Conservation (phyloP, 2,888 invertebrate species). For the Cistogaster globosa region DNA sequence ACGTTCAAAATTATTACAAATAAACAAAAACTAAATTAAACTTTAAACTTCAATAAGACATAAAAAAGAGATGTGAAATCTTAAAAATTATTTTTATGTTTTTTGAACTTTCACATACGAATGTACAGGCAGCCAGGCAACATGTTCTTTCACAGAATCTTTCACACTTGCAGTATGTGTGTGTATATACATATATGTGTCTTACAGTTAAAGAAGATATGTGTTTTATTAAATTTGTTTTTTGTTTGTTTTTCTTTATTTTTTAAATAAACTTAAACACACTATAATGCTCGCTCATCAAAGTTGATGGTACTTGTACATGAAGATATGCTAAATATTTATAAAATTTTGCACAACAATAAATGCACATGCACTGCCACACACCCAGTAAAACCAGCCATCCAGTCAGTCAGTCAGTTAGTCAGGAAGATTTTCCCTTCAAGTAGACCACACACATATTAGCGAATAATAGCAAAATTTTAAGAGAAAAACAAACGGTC, state of each 20-base stretch:
- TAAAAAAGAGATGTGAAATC: constrained; percentile 12
- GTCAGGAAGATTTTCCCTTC: constrained; percentile 56
- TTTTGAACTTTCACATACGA: constrained; percentile 2
- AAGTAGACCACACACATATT: constrained; percentile 61
- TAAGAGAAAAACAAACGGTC: background rate
- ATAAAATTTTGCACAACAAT: constrained; percentile 12
- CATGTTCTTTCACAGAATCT: constrained; percentile 8
- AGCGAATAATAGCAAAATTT: constrained; percentile 50
- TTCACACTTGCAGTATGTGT: background rate
- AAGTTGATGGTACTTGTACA: constrained; percentile 22
- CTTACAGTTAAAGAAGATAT: constrained; percentile 27
- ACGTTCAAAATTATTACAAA: background rate
- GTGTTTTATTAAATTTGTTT: constrained; percentile 39
- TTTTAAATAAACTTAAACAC: constrained; percentile 23
- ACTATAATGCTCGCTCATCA: constrained; percentile 25
- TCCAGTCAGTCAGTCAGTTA: constrained; percentile 8
- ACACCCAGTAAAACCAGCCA: constrained; percentile 1
- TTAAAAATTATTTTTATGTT: constrained; percentile 28
- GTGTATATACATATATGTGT: background rate
- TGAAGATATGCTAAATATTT: constrained; percentile 56
- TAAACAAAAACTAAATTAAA: background rate
- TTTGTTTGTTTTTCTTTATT: too few species aligned
- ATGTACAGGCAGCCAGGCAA: background rate
- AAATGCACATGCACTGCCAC: background rate
- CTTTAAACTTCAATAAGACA: background rate